Base-by-base conservation (phyloP, 2,888 invertebrate genomes). In the Hypselothyrea guttata region DNA sequence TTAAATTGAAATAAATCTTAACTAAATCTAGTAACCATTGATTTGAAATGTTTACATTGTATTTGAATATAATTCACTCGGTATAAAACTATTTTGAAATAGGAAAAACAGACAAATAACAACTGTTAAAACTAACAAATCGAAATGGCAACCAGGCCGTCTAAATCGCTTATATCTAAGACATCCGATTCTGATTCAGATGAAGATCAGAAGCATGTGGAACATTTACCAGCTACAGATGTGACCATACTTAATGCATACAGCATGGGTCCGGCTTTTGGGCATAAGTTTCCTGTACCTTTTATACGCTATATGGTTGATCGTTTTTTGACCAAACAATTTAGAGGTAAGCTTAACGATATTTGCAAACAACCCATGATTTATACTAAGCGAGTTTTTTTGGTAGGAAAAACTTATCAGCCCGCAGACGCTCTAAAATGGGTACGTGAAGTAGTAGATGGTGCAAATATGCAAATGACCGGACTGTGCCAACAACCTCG, bases 221-320 rank as follows among this genome's bases (percentile, higher is more conserved):
- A 70, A 13, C 34, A 5, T 44, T 1, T 22, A 1, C 62, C 75
- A 7, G 78, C 75, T 2, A 11, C 41, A 2, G 73, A 84, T 58
- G 82, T 82, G 11, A 73, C 71, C 31, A 74, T 83, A 15, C 60
- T 44, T 2, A 84, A 79, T 47, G 42, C 53, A 7, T 75, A 71
- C 31, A 46, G 27, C 8, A 75, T 78, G 57, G 84, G 79, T 1
- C 84, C 83, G 0, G 60, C 83, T 0, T 84, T 84, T 41, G 75
- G 75, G 0, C 34, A 46, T 34, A 82, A 84, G 40, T 75, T 78
- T 31, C 83, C 79, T 4, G 4, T 66, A n/a, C 54, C 45, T 8
- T 57, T 55, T 12, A 82, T 84, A 42, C 62, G 69, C 3, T 42
- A 44, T 4, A 61, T 70, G 42, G 1, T 83, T 1, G 28, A 63